These are phyloP conservation scores for Sipha maydis DNA, from an alignment of 2,888 invertebrate species.

Conservation along the genomic window DNA sequence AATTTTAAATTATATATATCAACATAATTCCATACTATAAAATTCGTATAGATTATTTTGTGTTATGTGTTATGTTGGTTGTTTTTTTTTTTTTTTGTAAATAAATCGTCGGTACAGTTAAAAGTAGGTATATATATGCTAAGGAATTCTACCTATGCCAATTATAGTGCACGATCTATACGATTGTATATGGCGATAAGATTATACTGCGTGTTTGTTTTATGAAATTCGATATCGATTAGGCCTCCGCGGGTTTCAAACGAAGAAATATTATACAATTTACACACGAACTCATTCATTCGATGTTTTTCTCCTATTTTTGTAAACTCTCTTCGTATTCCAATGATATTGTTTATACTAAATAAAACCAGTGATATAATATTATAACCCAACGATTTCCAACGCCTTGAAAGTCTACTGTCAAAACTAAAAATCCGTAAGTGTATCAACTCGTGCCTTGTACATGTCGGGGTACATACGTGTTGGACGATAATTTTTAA, in stretches of 20 bases:
- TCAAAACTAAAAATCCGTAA: too few relatives aligned
- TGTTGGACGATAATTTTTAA: too few relatives aligned
- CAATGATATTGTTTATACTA: too few relatives aligned
- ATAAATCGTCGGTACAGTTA: neutral
- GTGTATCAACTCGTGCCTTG: too few relatives aligned
- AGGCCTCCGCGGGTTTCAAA: neutral
- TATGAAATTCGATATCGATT: neutral
- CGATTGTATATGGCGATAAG: neutral
- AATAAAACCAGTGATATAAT: too few relatives aligned
- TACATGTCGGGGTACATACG: too few relatives aligned
- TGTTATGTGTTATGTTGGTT: neutral
- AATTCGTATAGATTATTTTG: neutral
- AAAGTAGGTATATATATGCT: neutral
- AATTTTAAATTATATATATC: neutral
- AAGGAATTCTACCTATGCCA: neutral
- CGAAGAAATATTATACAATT: too few relatives aligned
- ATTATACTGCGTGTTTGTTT: neutral
- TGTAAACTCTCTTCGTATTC: too few relatives aligned
- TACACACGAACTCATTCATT: neutral
- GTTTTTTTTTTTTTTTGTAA: neutral
- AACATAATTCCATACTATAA: neutral
- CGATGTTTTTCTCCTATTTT: too few relatives aligned
- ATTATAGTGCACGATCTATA: neutral
- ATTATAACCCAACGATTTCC: too few relatives aligned
- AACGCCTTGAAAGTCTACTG: too few relatives aligned